A percentile compares a stretch with the other conserved stretches of the same genome.
Evolutionary conservation across 2,888 invertebrate genomes (phyloP).

Genomic region (Drosophila kanekoi): DNA sequence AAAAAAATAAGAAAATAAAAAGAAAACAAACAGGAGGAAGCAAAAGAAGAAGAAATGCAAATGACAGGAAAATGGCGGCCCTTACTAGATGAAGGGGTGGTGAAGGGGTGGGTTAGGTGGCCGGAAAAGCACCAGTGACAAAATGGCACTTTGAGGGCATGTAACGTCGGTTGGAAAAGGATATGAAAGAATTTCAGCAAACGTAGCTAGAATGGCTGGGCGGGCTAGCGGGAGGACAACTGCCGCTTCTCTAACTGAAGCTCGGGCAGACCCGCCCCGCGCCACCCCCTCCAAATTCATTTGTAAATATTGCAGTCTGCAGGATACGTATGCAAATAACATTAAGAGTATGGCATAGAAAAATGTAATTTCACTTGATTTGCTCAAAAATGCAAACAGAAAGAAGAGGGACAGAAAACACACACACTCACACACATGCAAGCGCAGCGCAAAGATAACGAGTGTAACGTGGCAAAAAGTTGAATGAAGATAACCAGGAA

Average conservation of each 20-base stretch:
- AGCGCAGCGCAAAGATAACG: constrained; percentile 54
- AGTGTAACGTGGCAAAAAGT: constrained; percentile 61
- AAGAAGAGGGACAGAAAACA: constrained; percentile 21
- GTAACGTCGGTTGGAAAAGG: constrained; percentile 73
- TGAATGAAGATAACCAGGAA: constrained; percentile 70
- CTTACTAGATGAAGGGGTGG: constrained; percentile 1
- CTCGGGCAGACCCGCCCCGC: constrained; percentile 13
- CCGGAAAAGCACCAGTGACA: constrained; percentile 55
- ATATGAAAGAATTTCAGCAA: constrained; percentile 79
- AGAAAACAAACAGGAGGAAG: constrained; percentile 14
- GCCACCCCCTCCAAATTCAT: constrained; percentile 55
- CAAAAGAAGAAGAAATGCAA: constrained; percentile 63
- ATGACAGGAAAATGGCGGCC: constrained; percentile 59
- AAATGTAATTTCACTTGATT: constrained; percentile 82
- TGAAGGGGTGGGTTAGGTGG: constrained; percentile 6
- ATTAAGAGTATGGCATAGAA: constrained; percentile 74
- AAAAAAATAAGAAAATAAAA: constrained; percentile 33
- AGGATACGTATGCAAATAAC: constrained; percentile 81
- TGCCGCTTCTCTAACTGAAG: constrained; percentile 16
- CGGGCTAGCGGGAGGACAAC: constrained; percentile 5
- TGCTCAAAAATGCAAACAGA: constrained; percentile 74
- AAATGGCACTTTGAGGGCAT: constrained; percentile 80
- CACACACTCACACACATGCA: constrained; percentile 18
- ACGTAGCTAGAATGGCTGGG: constrained; percentile 66
- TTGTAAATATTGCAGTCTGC: constrained; percentile 79